These are phyloP conservation scores for Struthio camelus DNA, from an alignment of 2,113 vertebrate species.

Conservation along the genomic window DNA sequence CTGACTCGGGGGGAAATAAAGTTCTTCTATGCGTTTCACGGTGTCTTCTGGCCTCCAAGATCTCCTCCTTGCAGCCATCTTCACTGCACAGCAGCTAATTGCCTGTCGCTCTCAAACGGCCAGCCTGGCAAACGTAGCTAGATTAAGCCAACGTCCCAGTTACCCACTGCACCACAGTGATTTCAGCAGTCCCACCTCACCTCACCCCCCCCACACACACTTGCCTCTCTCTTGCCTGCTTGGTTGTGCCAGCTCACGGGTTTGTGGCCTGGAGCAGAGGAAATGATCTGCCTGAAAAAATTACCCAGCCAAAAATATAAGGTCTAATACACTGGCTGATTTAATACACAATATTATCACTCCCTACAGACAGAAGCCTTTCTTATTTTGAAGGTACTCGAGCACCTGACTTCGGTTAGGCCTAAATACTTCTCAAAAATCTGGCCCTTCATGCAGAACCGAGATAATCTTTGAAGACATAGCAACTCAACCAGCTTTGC, in stretches of 20 bases:
- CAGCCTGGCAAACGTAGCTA: too few relatives aligned
- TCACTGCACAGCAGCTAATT: too few relatives aligned
- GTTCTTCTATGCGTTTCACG: too few relatives aligned
- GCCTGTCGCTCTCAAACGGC: too few relatives aligned
- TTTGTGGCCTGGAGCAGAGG: neutral
- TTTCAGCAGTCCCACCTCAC: too few relatives aligned
- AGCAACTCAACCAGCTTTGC: neutral
- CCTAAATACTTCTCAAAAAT: neutral
- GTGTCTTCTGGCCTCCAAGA: too few relatives aligned
- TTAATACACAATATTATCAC: constrained; percentile 27
- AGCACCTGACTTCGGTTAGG: constrained; percentile 23
- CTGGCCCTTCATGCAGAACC: constrained; percentile 15
- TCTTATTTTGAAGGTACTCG: constrained; percentile 34
- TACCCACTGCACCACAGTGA: too few relatives aligned
- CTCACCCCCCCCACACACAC: too few relatives aligned
- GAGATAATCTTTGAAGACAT: constrained; percentile 43
- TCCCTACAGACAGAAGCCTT: constrained; percentile 31
- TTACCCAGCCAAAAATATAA: neutral
- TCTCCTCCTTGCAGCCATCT: too few relatives aligned
- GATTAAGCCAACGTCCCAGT: too few relatives aligned
- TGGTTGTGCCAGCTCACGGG: neutral
- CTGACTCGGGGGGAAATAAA: too few relatives aligned
- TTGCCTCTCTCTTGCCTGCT: too few relatives aligned
- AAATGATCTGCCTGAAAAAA: neutral
- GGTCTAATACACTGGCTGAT: neutral